Conservation (phyloP, 2,888 invertebrate species). For the Lymantria monacha region DNA sequence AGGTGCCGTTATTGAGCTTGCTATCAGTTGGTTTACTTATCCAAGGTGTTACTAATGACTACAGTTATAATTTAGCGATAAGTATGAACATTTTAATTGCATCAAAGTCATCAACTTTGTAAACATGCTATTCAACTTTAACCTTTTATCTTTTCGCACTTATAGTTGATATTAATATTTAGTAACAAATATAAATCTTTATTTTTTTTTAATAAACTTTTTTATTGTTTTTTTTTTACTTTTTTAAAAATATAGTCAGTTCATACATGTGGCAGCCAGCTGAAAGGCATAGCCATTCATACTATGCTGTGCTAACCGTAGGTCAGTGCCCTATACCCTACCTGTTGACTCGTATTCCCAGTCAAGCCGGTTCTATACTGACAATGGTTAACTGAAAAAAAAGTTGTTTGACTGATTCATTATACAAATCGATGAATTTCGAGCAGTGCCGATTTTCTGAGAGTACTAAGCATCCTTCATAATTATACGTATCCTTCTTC, state of each 20-base stretch:
- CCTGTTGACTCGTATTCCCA: slow-evolving; percentile 70
- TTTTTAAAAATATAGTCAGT: slow-evolving; percentile 36
- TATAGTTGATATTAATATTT: background rate
- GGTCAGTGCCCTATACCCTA: slow-evolving; percentile 78
- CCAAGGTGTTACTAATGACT: slow-evolving; percentile 20
- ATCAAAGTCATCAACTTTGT: slow-evolving; percentile 5
- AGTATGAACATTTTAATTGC: background rate
- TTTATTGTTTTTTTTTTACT: background rate
- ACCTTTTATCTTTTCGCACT: slow-evolving; percentile 2
- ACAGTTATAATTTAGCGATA: slow-evolving; percentile 2
- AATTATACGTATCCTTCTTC: too few species aligned
- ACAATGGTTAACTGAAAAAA: slow-evolving; percentile 42
- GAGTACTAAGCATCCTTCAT: too few species aligned
- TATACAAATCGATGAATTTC: too few species aligned
- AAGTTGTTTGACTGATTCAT: slow-evolving; percentile 23
- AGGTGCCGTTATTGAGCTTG: slow-evolving; percentile 32
- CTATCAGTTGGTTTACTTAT: slow-evolving; percentile 25
- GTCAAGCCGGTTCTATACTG: slow-evolving; percentile 69
- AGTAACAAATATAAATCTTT: background rate
- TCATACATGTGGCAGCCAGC: slow-evolving; percentile 46
- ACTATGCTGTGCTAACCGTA: slow-evolving; percentile 58
- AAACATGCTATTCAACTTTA: slow-evolving; percentile 12
- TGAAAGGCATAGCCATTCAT: slow-evolving; percentile 49
- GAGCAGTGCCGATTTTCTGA: too few species aligned
- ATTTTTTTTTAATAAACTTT: background rate